phyloP scores from a whole-genome alignment of 1,140 invertebrate genomes.

The Chironomus striatipennis region DNA sequence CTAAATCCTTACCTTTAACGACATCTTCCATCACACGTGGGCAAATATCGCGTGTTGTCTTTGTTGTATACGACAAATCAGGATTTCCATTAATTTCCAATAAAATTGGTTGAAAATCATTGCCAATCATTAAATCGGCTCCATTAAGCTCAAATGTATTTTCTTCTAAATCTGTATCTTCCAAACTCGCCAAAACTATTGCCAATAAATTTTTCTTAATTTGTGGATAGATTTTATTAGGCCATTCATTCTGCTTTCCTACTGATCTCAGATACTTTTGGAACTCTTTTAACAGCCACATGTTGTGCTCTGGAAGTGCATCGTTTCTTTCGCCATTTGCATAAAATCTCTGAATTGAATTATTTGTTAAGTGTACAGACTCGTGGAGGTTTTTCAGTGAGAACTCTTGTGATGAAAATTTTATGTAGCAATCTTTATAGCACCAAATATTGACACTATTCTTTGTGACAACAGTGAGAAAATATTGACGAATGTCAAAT shows the following conservation, averaged over 20 bases:
- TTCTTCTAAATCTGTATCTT: conserved; percentile 59
- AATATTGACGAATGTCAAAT: conserved; percentile 87
- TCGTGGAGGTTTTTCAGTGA: conserved; percentile 75
- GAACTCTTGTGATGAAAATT: conserved; percentile 85
- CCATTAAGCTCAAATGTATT: conserved; percentile 86
- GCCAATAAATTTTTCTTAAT: conserved; percentile 78
- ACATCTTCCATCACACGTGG: conserved; percentile 73
- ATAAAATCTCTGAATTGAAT: conserved; percentile 81
- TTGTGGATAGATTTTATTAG: conserved; percentile 67
- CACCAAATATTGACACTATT: conserved; percentile 79
- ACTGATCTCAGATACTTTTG: conserved; percentile 54
- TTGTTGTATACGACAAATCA: conserved; percentile 71
- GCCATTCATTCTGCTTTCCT: conserved; percentile 45
- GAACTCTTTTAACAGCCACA: conserved; percentile 77
- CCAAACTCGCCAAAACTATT: conserved; percentile 62
- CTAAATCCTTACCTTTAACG: conserved; percentile 78
- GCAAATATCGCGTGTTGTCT: conserved; percentile 74
- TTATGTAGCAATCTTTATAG: conserved; percentile 78
- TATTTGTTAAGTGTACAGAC: conserved; percentile 86
- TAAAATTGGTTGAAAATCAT: conserved; percentile 79
- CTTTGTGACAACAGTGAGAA: conserved; percentile 70
- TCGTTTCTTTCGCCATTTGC: conserved; percentile 53
- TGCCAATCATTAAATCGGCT: conserved; percentile 83
- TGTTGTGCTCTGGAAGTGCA: conserved; percentile 67
- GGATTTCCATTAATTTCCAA: conserved; percentile 92